These are phyloP conservation scores for Thereva unica DNA, from an alignment of 2,888 invertebrate genomes.

Conservation along the genomic window DNA sequence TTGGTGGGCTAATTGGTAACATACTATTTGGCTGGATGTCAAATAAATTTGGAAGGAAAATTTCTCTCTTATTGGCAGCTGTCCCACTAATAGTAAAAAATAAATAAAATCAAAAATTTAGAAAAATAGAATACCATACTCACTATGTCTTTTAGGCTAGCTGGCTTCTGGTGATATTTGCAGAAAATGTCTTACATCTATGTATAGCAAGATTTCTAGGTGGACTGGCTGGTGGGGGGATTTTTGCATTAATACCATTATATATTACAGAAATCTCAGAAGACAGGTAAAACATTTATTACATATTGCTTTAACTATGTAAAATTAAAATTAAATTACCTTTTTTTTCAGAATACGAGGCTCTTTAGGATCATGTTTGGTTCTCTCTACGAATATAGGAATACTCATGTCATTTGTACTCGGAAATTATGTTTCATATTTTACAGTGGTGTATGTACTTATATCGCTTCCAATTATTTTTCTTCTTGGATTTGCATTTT, in stretches of 20 bases:
- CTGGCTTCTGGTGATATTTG: slow-evolving; percentile 51
- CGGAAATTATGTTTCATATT: slow-evolving; percentile 50
- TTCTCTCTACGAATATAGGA: slow-evolving; percentile 52
- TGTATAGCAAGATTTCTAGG: slow-evolving; percentile 49
- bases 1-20: slow-evolving; percentile 53
- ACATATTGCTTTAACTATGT: background rate
- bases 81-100: slow-evolving; percentile 53
- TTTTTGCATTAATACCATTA: slow-evolving; percentile 51
- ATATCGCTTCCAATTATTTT: slow-evolving; percentile 48
- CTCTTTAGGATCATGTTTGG: slow-evolving; percentile 52
- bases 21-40: slow-evolving; percentile 53
- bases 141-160: slow-evolving; percentile 45
- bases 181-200: slow-evolving; percentile 48
- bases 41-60: slow-evolving; percentile 51
- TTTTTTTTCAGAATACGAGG: slow-evolving; percentile 51
- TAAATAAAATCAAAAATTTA: background rate
- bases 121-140: background rate
- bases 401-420: slow-evolving; percentile 50
- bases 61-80: slow-evolving; percentile 47
- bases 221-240: slow-evolving; percentile 51
- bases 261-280: slow-evolving; percentile 54
- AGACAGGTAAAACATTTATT: slow-evolving; percentile 46
- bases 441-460: slow-evolving; percentile 48
- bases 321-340: background rate
- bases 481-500: slow-evolving; percentile 48